Conservation (phyloP, 2,113 vertebrate species). For the Grus americana region DNA sequence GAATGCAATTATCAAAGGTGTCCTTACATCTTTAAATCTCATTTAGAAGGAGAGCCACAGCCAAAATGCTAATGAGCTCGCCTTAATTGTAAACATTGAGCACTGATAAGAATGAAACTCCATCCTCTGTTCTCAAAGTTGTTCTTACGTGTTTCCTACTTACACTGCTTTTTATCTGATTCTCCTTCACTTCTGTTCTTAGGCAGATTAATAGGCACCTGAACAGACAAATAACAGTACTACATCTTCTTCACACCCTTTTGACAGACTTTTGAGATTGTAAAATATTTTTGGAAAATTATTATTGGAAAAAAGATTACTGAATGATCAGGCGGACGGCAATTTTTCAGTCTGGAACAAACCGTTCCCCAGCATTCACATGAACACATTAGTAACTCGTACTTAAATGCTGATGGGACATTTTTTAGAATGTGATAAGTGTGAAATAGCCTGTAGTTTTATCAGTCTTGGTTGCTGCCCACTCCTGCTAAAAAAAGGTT, state of each 20-base stretch:
- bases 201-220: conserved; percentile 44
- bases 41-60: conserved; percentile 3
- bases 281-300: conserved; percentile 43
- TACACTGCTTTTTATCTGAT: conserved; percentile 49
- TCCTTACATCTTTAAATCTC: conserved; percentile 42
- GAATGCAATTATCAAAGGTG: background rate
- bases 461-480: conserved; percentile 31
- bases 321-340: background rate
- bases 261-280: conserved; percentile 13
- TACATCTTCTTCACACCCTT: conserved; percentile 4
- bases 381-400: background rate
- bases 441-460: conserved; percentile 11
- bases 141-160: conserved; percentile 59
- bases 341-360: conserved; percentile 46
- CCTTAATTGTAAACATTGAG: conserved; percentile 54
- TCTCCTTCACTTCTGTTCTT: conserved; percentile 34
- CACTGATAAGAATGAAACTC: conserved; percentile 58
- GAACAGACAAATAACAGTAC: conserved; percentile 29
- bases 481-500: conserved; percentile 54
- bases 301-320: conserved; percentile 43
- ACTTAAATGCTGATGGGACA: conserved; percentile 52
- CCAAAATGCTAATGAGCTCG: conserved; percentile 51
- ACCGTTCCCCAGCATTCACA: background rate
- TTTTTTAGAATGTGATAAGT: conserved; percentile 57
- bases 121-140: conserved; percentile 51